Evolutionary conservation across 2,888 invertebrate genomes (phyloP).

Genomic region (Monoplex corrugatus): DNA sequence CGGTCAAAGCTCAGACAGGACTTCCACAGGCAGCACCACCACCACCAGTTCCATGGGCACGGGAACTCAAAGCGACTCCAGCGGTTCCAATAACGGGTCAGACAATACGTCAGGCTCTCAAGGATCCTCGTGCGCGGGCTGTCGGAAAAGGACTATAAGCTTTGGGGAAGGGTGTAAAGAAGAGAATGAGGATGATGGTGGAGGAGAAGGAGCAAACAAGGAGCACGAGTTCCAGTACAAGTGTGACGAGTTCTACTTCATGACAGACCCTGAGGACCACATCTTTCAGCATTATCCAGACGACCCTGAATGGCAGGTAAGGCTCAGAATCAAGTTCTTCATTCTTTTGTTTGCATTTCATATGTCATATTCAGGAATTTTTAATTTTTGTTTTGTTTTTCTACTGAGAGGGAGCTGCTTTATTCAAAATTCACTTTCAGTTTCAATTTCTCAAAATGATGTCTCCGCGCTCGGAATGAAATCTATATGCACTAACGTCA

Average conservation of each 20-base stretch:
- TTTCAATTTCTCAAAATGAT: too few relatives aligned
- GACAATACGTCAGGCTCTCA: constrained; percentile 2
- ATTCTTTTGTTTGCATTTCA: too few relatives aligned
- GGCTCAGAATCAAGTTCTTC: too few relatives aligned
- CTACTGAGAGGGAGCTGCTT: too few relatives aligned
- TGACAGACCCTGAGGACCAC: constrained; percentile 81
- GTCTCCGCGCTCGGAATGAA: too few relatives aligned
- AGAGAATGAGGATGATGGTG: constrained; percentile 37
- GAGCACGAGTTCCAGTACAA: constrained; percentile 70
- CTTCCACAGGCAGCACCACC: constrained; percentile 47
- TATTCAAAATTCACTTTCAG: too few relatives aligned
- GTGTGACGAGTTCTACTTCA: constrained; percentile 81
- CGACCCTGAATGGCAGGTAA: constrained; percentile 79
- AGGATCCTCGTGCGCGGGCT: neutral
- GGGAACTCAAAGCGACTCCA: constrained; percentile 52
- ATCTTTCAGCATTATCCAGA: constrained; percentile 81
- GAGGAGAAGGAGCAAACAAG: constrained; percentile 8
- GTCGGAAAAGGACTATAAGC: constrained; percentile 31
- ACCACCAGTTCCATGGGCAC: constrained; percentile 41
- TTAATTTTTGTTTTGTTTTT: too few relatives aligned
- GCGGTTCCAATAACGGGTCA: constrained; percentile 47
- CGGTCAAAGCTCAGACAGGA: constrained; percentile 45
- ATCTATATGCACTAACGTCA: too few relatives aligned
- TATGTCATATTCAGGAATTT: too few relatives aligned
- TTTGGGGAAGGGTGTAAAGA: constrained; percentile 46